These are phyloP conservation scores for Serrognathus titanus DNA, from an alignment of 2,888 invertebrate genomes.

Conservation along the genomic window DNA sequence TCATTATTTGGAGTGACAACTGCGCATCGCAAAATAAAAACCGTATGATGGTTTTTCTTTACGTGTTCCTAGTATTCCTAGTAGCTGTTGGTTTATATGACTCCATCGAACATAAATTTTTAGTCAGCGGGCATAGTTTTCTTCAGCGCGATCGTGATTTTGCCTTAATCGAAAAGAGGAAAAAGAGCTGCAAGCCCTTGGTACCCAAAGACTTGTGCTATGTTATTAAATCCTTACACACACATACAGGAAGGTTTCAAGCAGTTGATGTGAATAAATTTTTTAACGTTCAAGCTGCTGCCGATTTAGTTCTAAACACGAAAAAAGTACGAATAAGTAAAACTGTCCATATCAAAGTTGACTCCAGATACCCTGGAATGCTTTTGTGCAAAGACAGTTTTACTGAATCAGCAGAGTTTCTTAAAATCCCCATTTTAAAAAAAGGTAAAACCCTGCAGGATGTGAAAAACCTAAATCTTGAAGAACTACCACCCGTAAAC, in stretches of 20 bases:
- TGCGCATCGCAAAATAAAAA: conserved; percentile 3
- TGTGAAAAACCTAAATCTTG: no score
- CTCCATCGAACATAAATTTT: conserved; percentile 18
- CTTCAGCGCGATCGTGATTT: conserved; percentile 25
- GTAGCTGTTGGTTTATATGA: conserved; percentile 20
- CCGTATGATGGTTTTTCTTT: conserved; percentile 16
- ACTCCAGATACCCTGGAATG: no score
- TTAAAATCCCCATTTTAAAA: no score
- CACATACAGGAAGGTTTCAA: conserved; percentile 17
- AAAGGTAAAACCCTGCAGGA: no score
- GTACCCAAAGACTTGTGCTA: conserved; percentile 10
- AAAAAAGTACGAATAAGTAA: no score
- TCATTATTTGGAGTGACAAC: conserved; percentile 21
- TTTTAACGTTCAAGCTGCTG: conserved; percentile 6
- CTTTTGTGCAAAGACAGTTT: no score
- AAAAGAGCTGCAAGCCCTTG: conserved; percentile 16
- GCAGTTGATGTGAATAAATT: conserved; percentile 14
- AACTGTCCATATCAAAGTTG: no score
- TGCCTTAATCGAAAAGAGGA: conserved; percentile 24
- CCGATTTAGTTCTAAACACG: neutral
- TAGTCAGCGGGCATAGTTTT: conserved; percentile 23
- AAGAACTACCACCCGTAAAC: no score
- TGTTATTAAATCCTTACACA: conserved; percentile 15
- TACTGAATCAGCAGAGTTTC: no score
- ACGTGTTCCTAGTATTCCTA: conserved; percentile 3